These are phyloP conservation scores for Cacatua alba DNA, from an alignment of 2,113 vertebrate species.

Conservation along the genomic window DNA sequence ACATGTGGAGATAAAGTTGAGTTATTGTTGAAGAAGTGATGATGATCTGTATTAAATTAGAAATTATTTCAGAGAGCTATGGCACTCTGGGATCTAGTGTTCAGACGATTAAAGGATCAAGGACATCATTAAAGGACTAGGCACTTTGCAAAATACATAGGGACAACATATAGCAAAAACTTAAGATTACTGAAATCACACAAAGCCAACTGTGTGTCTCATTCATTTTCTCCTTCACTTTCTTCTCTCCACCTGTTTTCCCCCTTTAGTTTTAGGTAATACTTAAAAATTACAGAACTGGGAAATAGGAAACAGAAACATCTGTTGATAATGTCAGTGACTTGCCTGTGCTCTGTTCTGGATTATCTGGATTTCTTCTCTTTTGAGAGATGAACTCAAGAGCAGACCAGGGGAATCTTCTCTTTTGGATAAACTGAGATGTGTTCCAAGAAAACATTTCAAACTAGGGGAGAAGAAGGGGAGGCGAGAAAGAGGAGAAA, in stretches of 20 bases:
- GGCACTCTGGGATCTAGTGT: neutral
- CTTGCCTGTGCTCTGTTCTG: neutral
- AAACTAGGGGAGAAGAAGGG: neutral
- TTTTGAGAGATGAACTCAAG: constrained; percentile 3
- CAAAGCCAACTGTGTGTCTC: neutral
- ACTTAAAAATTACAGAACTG: neutral
- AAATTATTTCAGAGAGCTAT: neutral
- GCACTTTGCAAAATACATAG: neutral
- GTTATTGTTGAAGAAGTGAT: neutral
- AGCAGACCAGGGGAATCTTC: neutral
- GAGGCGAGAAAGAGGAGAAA: neutral
- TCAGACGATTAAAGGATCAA: neutral
- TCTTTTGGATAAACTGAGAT: neutral
- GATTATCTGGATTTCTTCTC: constrained; percentile 37
- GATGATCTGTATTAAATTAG: neutral
- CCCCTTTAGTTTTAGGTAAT: neutral
- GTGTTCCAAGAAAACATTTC: neutral
- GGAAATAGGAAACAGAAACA: constrained; percentile 27
- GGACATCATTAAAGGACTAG: neutral
- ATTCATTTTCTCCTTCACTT: neutral
- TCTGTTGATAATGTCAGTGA: constrained; percentile 1
- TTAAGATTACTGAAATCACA: neutral
- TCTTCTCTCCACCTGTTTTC: neutral
- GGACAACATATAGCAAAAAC: neutral
- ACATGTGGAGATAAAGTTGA: rapidly evolving